Base-by-base conservation (phyloP, 1,140 invertebrate species). In the Drosophila nigromelanica region DNA sequence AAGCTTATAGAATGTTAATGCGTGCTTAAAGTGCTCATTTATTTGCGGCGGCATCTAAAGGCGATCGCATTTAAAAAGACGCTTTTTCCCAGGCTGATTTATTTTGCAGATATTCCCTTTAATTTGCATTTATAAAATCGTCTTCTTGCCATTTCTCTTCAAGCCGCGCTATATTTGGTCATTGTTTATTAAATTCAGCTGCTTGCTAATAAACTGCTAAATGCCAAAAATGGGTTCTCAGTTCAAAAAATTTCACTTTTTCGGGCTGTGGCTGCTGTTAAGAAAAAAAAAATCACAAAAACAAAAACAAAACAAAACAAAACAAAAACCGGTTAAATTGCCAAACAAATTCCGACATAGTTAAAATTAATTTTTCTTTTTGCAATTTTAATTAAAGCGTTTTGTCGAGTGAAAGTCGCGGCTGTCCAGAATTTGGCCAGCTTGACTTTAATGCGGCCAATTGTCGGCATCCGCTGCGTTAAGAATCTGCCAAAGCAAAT, bases 301-400 rank as follows among this genome's bases (percentile, higher is more conserved):
- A 18, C 18, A 18, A 6, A 33, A n/a, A n/a, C n/a, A n/a, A 33
- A 6, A 33, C 5, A 33, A 7, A 33, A 48, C 68, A 47, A 72
- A 71, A 59, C 40, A 37, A 8, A 52, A 75, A 89, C 79, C 76
- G 79, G 83, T 82, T 89, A 59, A 62, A 73, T 66, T 64, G 50
- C 61, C 35, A 73, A 64, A 55, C 63, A 70, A 74, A 72, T 64
- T 59, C 68, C 54, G 48, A 66, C 78, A 80, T 86, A 81, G 81
- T 85, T 85, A 67, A 78, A 85, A 85, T 85, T 78, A 85, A 85
- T 87, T 87, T 85, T 79, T 54, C 48, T 55, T 70, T 81, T 63
- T 52, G 71, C 64, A 73, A 58, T 76, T 70, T 87, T 82, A 82
- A 83, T 83, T 61, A 85, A 83, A 79, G 61, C 72, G 62, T 82